phyloP scores from a whole-genome alignment of 2,888 invertebrate species.

The Ecliptopera silaceata region DNA sequence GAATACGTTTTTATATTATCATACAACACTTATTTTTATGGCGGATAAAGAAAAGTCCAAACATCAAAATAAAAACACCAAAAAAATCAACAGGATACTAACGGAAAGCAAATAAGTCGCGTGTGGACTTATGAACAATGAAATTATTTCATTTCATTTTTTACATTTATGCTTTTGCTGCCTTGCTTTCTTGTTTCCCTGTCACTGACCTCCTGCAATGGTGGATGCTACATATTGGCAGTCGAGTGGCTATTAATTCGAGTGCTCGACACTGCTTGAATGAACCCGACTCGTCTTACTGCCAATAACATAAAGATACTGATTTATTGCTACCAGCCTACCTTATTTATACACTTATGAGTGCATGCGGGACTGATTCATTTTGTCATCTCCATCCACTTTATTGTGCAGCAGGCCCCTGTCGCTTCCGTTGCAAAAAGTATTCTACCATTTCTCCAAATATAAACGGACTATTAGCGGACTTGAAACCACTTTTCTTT shows the following conservation, averaged over 20 bases:
- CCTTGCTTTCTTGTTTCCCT: neutral
- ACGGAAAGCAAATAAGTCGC: too few relatives aligned
- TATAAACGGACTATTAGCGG: neutral
- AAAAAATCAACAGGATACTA: too few relatives aligned
- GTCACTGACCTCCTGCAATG: constrained; percentile 8
- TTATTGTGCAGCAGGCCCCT: too few relatives aligned
- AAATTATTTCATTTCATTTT: neutral
- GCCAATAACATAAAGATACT: constrained; percentile 10
- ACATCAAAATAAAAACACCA: too few relatives aligned
- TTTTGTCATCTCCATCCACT: too few relatives aligned
- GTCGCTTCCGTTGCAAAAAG: too few relatives aligned
- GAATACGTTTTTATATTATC: too few relatives aligned
- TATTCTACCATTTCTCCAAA: too few relatives aligned
- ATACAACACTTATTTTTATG: too few relatives aligned
- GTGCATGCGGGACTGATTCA: neutral
- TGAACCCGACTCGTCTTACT: constrained; percentile 3
- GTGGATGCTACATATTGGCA: neutral
- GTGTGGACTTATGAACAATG: too few relatives aligned
- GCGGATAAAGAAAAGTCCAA: too few relatives aligned
- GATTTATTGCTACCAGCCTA: neutral
- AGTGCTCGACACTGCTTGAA: constrained; percentile 5
- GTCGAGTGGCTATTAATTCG: constrained; percentile 11
- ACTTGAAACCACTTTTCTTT: neutral
- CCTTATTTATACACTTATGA: too few relatives aligned
- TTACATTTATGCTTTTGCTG: neutral